Conservation (phyloP, 1,140 invertebrate species). For the Oreohelix idahoensis region DNA sequence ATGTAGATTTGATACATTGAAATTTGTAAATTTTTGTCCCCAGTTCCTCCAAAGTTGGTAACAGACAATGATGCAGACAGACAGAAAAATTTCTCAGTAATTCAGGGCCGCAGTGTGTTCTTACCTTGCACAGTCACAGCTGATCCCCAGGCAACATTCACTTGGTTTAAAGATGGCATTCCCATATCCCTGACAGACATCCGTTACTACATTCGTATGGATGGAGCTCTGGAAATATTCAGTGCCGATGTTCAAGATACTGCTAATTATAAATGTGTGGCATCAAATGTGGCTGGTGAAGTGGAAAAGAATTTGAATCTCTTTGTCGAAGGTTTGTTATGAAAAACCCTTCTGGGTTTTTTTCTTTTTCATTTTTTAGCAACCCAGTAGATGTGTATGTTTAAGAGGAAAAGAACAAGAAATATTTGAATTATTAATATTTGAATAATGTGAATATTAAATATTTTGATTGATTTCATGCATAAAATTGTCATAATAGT, state of each 20-base stretch:
- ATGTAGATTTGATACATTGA: too few species aligned
- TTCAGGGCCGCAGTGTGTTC: conserved; percentile 64
- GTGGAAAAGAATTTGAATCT: conserved; percentile 70
- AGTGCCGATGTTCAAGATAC: conserved; percentile 68
- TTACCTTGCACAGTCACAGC: conserved; percentile 72
- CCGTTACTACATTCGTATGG: conserved; percentile 67
- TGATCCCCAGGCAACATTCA: conserved; percentile 68
- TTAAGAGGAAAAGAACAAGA: too few species aligned
- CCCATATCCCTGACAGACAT: conserved; percentile 69
- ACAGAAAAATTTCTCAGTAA: conserved; percentile 77
- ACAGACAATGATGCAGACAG: conserved; percentile 76
- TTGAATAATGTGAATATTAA: too few species aligned
- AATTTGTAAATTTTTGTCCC: conserved; percentile 28
- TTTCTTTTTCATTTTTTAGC: too few species aligned
- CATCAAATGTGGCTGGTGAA: conserved; percentile 73
- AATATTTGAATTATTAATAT: too few species aligned
- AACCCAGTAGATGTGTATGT: too few species aligned
- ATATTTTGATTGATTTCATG: too few species aligned
- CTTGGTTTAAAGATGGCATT: conserved; percentile 69
- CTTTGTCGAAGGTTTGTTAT: conserved; percentile 47
- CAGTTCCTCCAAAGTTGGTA: conserved; percentile 75
- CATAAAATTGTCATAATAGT: too few species aligned
- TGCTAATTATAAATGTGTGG: conserved; percentile 74
- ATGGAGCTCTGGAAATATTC: conserved; percentile 73
- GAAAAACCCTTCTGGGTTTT: background rate